phyloP scores from a whole-genome alignment of 2,888 invertebrate genomes.

The Dilophus febrilis region DNA sequence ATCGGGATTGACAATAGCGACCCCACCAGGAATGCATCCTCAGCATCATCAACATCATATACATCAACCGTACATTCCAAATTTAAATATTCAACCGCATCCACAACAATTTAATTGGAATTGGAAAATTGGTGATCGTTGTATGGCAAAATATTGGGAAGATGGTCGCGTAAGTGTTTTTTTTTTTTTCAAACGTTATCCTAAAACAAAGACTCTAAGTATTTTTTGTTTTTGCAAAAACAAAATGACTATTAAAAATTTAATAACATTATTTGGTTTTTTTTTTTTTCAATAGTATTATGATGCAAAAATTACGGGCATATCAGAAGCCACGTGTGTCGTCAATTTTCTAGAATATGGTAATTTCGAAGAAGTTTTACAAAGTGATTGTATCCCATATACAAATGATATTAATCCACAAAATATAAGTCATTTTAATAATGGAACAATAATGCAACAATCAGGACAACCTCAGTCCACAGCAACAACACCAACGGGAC shows the following conservation, averaged over 20 bases:
- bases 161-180: constrained; percentile 54
- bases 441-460: not conserved
- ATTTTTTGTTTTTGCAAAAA: not conserved
- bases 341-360: constrained; percentile 78
- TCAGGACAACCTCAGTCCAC: not conserved
- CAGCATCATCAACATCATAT: too few relatives aligned
- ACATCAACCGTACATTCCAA: constrained; percentile 1
- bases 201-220: too few relatives aligned
- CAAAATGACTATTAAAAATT: constrained; percentile 5
- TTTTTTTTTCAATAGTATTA: constrained; percentile 45
- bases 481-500: not conserved
- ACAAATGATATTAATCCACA: constrained; percentile 23
- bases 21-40: too few relatives aligned
- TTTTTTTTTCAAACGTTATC: too few relatives aligned
- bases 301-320: constrained; percentile 63
- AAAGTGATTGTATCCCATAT: constrained; percentile 65
- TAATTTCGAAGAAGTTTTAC: constrained; percentile 76
- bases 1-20: too few relatives aligned
- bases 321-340: constrained; percentile 68
- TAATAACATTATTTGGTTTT: constrained; percentile 6
- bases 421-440: constrained; percentile 3
- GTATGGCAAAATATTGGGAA: constrained; percentile 86
- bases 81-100: constrained; percentile 3
- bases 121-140: constrained; percentile 68
- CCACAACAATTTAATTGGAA: constrained; percentile 23